Evolutionary conservation across 2,888 invertebrate genomes (phyloP).

Genomic region (Andricus quercusramuli): DNA sequence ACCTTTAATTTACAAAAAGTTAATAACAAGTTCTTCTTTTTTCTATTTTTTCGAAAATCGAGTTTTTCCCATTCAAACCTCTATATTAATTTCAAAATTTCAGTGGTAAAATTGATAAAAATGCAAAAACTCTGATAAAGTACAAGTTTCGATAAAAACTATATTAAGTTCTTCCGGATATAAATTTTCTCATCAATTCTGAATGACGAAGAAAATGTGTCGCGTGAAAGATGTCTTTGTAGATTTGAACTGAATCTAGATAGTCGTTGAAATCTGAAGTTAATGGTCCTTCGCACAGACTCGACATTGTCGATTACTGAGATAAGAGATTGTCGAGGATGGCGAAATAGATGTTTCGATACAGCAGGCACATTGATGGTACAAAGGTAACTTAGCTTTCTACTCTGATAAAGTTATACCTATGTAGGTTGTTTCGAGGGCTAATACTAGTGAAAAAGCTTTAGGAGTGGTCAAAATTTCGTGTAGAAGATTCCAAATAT

Average conservation of each 20-base stretch:
- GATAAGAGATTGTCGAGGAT: not conserved
- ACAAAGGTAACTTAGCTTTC: not conserved
- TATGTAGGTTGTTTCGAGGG: too few relatives aligned
- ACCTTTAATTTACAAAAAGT: too few relatives aligned
- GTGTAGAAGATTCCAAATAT: not conserved
- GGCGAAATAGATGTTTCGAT: not conserved
- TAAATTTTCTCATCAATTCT: too few relatives aligned
- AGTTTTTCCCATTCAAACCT: too few relatives aligned
- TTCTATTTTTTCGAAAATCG: too few relatives aligned
- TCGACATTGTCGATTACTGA: constrained; percentile 1
- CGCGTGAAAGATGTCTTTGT: too few relatives aligned
- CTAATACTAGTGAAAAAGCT: too few relatives aligned
- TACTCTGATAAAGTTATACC: not conserved
- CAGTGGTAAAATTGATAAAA: not conserved
- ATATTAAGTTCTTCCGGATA: too few relatives aligned
- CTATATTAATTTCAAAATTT: not conserved
- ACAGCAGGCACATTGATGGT: not conserved
- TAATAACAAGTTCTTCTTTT: too few relatives aligned
- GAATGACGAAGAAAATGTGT: too few relatives aligned
- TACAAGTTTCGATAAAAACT: not conserved
- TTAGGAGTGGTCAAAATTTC: not conserved
- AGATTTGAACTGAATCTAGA: too few relatives aligned
- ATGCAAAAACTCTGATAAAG: not conserved
- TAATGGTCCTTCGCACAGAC: not conserved
- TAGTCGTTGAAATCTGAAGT: too few relatives aligned